Evolutionary conservation across 2,113 vertebrate species (phyloP).

Genomic region (Oncorhynchus nerka): DNA sequence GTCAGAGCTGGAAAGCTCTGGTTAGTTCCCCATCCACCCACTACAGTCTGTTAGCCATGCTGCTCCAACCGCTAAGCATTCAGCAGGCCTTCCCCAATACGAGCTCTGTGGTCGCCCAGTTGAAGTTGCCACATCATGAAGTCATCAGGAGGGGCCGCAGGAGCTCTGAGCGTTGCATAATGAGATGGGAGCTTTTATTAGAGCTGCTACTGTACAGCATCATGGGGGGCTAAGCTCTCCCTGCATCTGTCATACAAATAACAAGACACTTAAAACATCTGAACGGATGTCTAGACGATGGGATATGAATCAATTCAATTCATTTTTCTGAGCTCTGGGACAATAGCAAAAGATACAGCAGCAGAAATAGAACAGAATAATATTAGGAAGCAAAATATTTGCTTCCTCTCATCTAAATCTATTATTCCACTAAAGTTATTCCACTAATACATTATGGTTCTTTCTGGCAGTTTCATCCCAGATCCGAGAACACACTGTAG

Average conservation of each 20-base stretch:
- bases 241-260: too few relatives aligned
- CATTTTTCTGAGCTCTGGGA: too few relatives aligned
- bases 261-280: too few relatives aligned
- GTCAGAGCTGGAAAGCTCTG: too few relatives aligned
- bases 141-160: constrained; percentile 26
- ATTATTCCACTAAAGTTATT: too few relatives aligned
- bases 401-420: too few relatives aligned
- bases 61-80: background rate
- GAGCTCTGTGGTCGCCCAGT: constrained; percentile 31
- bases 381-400: too few relatives aligned
- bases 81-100: constrained; percentile 1
- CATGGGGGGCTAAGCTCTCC: background rate
- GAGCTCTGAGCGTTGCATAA: constrained; percentile 35
- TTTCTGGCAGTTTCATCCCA: constrained; percentile 9
- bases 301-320: too few relatives aligned
- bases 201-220: background rate
- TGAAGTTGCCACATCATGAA: constrained; percentile 54
- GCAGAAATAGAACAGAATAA: too few relatives aligned
- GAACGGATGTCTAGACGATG: too few relatives aligned
- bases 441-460: too few relatives aligned
- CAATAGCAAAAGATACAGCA: too few relatives aligned
- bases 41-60: background rate
- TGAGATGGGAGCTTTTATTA: constrained; percentile 26
- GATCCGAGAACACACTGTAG: background rate
- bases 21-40: background rate